Base-by-base conservation (phyloP, 2,888 invertebrate genomes). In the Lysandra bellargus region DNA sequence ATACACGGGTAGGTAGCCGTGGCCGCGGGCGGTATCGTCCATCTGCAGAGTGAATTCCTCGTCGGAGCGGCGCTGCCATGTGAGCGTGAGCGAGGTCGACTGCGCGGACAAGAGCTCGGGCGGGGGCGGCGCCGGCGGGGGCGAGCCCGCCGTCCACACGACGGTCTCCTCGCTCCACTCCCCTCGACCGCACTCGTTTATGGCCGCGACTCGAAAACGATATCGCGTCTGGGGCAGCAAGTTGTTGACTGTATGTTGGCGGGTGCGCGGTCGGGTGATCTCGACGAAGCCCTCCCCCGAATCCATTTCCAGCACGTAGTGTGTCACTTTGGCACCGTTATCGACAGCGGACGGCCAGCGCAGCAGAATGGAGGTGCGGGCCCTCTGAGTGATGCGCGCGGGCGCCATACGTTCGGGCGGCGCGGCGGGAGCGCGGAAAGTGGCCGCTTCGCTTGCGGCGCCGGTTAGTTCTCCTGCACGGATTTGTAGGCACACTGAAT, bases 11-110 rank as follows among this genome's bases (percentile, higher is more conserved):
- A 97, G 94, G 90, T 96, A 98, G 61, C 98, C 98, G 91, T 98
- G 97, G 14, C 97, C 96, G 78, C 96, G 95, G 53, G 95, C 93
- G 79, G 95, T 95, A 84, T 95, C 94, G 85, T 98, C 97, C 96
- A 98, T 97, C 91, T 98, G 98, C 82, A 98, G 94, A 79, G 96
- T 96, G 89, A 97, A 98, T 85, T 97, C 97, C 81, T 97, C 97
- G 87, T 98, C 98, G 85, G 96, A 96, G 61, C 96, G 96, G 77
- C 97, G 95, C 83, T 96, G 95, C 98, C 98, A 98, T 78, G 95
- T 95, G 74, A 98, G 92, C 81, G 96, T 95, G 79, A 98, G 92
- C 78, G 96, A 92, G 84, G 95, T 95, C 78, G 97, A 94, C 78
- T 95, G 95, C 80, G 96, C 96, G 83, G 96, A 95, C 73, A 95